phyloP scores from a whole-genome alignment of 2,797 vertebrate species.

The Enteromius afrohamiltoni region DNA sequence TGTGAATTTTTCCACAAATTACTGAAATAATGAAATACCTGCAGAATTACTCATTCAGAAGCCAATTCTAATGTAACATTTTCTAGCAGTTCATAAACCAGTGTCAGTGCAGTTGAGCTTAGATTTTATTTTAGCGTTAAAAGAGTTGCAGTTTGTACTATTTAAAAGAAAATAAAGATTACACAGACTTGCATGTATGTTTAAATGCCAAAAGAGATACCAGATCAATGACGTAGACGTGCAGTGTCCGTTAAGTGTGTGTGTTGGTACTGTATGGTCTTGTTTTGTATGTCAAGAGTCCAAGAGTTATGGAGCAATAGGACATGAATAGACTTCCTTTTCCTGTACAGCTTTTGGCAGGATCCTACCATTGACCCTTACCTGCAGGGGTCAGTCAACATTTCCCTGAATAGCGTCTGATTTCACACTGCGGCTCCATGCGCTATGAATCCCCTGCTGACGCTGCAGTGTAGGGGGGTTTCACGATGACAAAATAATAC shows the following conservation, averaged over 20 bases:
- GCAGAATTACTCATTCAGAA: not conserved
- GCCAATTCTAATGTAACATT: not conserved
- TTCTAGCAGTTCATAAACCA: no score
- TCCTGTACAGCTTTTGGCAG: slow-evolving; percentile 53
- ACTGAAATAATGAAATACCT: not conserved
- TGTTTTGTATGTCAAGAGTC: slow-evolving; percentile 51
- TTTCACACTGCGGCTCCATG: slow-evolving; percentile 55
- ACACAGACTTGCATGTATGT: not conserved
- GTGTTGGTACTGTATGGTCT: slow-evolving; percentile 36
- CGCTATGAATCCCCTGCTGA: slow-evolving; percentile 57
- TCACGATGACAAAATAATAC: slow-evolving; percentile 43
- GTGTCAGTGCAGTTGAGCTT: not conserved
- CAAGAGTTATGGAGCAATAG: slow-evolving; percentile 53
- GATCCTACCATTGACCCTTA: slow-evolving; percentile 59
- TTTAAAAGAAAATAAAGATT: not conserved
- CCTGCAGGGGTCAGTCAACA: slow-evolving; percentile 55
- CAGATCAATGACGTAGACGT: not conserved
- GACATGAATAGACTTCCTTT: slow-evolving; percentile 57
- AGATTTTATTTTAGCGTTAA: not conserved
- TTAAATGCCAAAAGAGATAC: not conserved
- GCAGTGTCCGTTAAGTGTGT: slow-evolving; percentile 18
- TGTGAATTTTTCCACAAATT: not conserved
- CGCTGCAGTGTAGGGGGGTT: slow-evolving; percentile 60
- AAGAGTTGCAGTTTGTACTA: not conserved
- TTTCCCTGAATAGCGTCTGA: slow-evolving; percentile 42